A percentile compares a stretch with the other conserved stretches of the same genome.
Evolutionary conservation across 2,797 vertebrate species (phyloP).

Genomic region (Galago senegalensis): DNA sequence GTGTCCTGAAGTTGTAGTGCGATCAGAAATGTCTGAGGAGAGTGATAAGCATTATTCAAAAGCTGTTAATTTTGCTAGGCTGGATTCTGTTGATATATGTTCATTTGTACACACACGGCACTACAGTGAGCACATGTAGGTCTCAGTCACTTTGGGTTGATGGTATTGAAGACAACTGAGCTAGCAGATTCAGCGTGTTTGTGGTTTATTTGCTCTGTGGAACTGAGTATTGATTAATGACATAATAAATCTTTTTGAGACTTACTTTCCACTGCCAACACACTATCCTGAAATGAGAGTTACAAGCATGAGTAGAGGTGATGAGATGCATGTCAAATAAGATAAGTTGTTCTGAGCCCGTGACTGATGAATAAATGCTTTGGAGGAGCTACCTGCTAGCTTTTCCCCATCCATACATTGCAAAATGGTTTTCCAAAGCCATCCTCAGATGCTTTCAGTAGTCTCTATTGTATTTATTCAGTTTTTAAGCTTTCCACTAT

Average conservation of each 20-base stretch:
- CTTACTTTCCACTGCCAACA: slow-evolving; percentile 55
- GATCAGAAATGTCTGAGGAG: neutral
- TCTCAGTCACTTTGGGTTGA: slow-evolving; percentile 6
- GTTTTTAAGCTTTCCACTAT: slow-evolving; percentile 8
- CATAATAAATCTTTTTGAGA: slow-evolving; percentile 80
- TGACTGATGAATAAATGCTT: slow-evolving; percentile 59
- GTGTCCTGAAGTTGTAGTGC: neutral
- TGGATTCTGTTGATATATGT: neutral
- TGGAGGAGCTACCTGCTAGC: neutral
- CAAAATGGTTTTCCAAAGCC: slow-evolving; percentile 47
- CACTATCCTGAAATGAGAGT: slow-evolving; percentile 51
- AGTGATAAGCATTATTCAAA: neutral
- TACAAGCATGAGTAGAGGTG: slow-evolving; percentile 60
- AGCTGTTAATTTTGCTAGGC: slow-evolving; percentile 4
- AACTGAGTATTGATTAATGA: slow-evolving; percentile 78
- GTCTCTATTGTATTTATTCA: slow-evolving; percentile 31
- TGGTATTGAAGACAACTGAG: slow-evolving; percentile 36
- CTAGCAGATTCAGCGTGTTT: slow-evolving; percentile 63
- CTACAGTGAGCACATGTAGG: neutral
- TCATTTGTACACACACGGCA: neutral
- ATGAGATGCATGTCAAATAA: slow-evolving; percentile 71
- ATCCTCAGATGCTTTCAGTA: neutral
- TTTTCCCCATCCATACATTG: neutral
- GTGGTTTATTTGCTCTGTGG: slow-evolving; percentile 77
- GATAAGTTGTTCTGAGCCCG: slow-evolving; percentile 65